These are phyloP conservation scores for Proisotoma minuta DNA, from an alignment of 2,888 invertebrate species.

Conservation along the genomic window DNA sequence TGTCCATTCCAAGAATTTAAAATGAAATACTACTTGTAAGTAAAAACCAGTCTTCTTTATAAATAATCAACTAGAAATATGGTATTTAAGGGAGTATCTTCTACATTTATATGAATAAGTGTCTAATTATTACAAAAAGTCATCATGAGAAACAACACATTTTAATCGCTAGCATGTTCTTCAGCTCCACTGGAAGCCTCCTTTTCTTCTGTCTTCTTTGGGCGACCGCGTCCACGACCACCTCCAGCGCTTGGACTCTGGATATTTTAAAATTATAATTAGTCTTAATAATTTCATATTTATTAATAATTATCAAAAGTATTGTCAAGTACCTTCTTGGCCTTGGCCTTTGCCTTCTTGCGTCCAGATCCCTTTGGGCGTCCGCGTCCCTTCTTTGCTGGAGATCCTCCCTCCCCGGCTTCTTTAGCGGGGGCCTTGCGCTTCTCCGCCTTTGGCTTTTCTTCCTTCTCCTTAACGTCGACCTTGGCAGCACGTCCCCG, in stretches of 20 bases:
- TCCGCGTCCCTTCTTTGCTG: slow-evolving; percentile 57
- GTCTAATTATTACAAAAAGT: no score
- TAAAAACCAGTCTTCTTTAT: no score
- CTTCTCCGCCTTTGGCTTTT: slow-evolving; percentile 47
- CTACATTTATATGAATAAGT: no score
- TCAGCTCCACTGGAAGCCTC: slow-evolving; percentile 41
- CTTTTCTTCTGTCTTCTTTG: slow-evolving; percentile 39
- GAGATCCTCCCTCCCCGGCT: slow-evolving; percentile 49
- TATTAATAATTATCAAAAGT: not conserved
- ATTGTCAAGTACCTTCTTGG: slow-evolving; percentile 50
- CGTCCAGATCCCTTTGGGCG: slow-evolving; percentile 56
- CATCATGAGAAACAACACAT: not conserved
- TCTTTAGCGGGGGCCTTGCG: slow-evolving; percentile 43
- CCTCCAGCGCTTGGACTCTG: slow-evolving; percentile 17
- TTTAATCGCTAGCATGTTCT: slow-evolving; percentile 32
- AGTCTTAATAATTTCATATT: slow-evolving; percentile 36
- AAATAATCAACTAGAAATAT: no score
- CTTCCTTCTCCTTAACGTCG: slow-evolving; percentile 20
- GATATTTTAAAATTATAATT: not conserved
- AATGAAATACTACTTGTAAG: no score
- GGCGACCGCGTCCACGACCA: slow-evolving; percentile 38
- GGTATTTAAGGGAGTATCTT: no score
- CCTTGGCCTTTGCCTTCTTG: slow-evolving; percentile 52
- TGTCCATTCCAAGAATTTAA: no score
- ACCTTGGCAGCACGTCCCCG: slow-evolving; percentile 35